Conservation (phyloP, 2,113 vertebrate genomes). For the Cervus canadensis region DNA sequence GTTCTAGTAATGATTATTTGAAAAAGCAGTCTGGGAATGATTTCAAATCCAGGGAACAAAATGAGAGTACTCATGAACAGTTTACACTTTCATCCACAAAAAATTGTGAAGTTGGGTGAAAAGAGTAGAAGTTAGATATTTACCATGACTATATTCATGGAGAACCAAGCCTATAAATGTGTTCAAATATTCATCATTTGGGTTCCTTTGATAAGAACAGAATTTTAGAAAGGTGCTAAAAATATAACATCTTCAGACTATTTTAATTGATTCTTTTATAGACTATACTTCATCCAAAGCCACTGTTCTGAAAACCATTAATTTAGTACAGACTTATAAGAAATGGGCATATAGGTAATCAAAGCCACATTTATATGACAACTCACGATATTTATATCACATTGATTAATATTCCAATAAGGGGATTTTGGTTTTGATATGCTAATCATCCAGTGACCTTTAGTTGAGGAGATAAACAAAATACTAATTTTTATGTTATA, state of each 20-base stretch:
- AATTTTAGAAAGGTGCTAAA: slow-evolving; percentile 40
- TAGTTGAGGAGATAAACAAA: slow-evolving; percentile 28
- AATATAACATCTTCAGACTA: neutral
- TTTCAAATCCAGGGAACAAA: slow-evolving; percentile 43
- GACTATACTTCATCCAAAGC: neutral
- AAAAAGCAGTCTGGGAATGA: slow-evolving; percentile 29
- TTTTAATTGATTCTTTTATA: slow-evolving; percentile 42
- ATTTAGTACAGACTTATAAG: neutral
- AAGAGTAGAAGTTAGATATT: slow-evolving; percentile 16
- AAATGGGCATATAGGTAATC: neutral
- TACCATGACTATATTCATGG: neutral
- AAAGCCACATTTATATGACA: neutral
- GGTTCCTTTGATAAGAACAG: slow-evolving; percentile 61
- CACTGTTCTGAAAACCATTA: neutral
- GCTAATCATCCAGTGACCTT: neutral
- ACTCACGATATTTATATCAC: neutral
- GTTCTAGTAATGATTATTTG: slow-evolving; percentile 18
- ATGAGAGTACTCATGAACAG: neutral
- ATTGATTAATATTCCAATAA: neutral
- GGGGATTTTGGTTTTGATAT: neutral
- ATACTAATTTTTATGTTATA: neutral
- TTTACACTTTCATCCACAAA: slow-evolving; percentile 45
- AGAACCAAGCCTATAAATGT: neutral
- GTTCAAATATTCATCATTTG: slow-evolving; percentile 48
- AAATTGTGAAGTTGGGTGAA: slow-evolving; percentile 53